Base-by-base conservation (phyloP, 2,797 vertebrate species). In the Caiman crocodilus region DNA sequence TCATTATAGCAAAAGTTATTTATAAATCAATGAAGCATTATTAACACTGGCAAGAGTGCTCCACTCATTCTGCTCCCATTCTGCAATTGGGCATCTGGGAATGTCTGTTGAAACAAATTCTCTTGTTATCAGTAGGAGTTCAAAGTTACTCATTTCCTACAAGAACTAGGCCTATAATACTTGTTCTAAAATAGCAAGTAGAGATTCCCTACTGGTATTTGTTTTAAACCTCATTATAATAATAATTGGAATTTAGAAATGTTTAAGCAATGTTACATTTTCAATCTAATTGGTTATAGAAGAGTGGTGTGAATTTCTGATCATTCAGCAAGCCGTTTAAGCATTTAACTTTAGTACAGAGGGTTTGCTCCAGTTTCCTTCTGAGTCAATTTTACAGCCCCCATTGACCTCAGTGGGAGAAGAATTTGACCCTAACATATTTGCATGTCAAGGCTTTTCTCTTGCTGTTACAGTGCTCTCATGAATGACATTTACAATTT, bases 391-490 rank as follows among this genome's bases (percentile, higher is more conserved):
- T 85, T 81, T 58, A 93, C 82, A 93, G 64, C 18, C 76, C 35
- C 35, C 61, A 84, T 65, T 81, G 69, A 93, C 81, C 95, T 69
- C 25, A 32, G 12, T 60, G 59, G 91, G 69, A 95, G 92, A n/a
- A 60, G 90, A 95, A 96, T 92, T 93, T 85, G 74, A 85, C 84
- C 74, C 65, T 69, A 79, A 95, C 57, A 28, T 80, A 92, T 88
- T 94, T 94, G 91, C 94, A 93, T 87, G 92, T 71, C 94, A 84
- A 61, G 85, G 69, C 85, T 93, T 60, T 89, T 96, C 92, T 94
- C 67, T 85, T 90, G 71, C 21, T 12, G 28, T 85, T 79, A 83
- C 71, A 94, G 59, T 25, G 50, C 77, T 93, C 69, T 84, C 85
- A 81, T 25, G 79, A 85, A 63, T 83, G 74, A 67, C 93, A 94